Percentiles rank a stretch among this genome's conserved stretches.
These are phyloP conservation scores for Drosophila tsacasi DNA, from an alignment of 1,140 invertebrate species.

Conservation along the genomic window DNA sequence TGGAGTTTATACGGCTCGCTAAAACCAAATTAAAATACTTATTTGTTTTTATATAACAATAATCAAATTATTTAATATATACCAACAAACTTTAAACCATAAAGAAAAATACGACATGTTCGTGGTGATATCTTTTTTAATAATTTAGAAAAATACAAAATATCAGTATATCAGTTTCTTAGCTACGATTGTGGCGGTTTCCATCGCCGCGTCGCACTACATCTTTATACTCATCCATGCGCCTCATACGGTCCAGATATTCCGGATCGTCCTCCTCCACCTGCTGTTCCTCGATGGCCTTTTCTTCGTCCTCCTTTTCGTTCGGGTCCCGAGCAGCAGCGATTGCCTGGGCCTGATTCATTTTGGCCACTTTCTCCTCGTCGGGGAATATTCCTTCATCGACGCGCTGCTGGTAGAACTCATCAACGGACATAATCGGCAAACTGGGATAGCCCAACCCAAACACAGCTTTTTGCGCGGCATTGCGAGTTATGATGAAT, in stretches of 20 bases:
- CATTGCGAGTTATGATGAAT: conserved; percentile 96
- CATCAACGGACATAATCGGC: conserved; percentile 96
- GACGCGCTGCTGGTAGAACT: conserved; percentile 97
- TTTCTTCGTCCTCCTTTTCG: conserved; percentile 88
- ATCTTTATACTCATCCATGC: conserved; percentile 97
- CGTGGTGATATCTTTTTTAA: conserved; percentile 1
- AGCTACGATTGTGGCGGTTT: conserved; percentile 94
- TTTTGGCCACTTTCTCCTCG: conserved; percentile 75
- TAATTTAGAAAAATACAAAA: conserved; percentile 38
- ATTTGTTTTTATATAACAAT: neutral
- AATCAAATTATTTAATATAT: neutral
- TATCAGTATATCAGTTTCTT: conserved; percentile 68
- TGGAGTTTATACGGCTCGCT: too few relatives aligned
- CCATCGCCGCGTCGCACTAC: conserved; percentile 94
- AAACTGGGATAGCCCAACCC: conserved; percentile 97
- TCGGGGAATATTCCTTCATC: conserved; percentile 90
- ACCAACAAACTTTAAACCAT: neutral
- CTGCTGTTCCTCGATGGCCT: conserved; percentile 87
- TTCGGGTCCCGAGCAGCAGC: conserved; percentile 86
- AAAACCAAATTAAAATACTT: neutral
- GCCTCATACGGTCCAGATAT: conserved; percentile 88
- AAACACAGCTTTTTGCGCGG: conserved; percentile 96
- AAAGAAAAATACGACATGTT: neutral
- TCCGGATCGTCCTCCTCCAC: conserved; percentile 92
- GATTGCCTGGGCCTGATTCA: conserved; percentile 76